Conservation (phyloP, 1,140 invertebrate species). For the Episyrphus balteatus region DNA sequence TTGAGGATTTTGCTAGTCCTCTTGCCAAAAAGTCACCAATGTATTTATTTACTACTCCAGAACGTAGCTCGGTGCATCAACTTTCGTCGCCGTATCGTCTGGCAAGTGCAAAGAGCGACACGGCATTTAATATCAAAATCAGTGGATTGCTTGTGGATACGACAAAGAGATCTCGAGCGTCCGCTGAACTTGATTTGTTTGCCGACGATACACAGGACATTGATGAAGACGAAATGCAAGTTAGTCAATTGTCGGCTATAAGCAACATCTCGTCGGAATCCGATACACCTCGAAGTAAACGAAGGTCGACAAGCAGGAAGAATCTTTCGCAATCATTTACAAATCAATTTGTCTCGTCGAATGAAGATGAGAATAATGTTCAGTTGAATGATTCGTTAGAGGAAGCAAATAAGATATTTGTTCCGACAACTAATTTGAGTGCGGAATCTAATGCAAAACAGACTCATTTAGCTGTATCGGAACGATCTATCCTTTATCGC, state of each 20-base stretch:
- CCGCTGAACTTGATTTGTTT: conserved; percentile 8
- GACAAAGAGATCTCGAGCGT: neutral
- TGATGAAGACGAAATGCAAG: conserved; percentile 23
- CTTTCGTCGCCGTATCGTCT: conserved; percentile 7
- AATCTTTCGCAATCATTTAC: conserved; percentile 32
- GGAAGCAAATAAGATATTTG: neutral
- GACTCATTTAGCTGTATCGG: neutral
- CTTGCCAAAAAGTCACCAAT: neutral
- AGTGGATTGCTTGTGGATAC: conserved; percentile 5
- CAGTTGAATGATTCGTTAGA: neutral
- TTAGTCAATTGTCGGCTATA: conserved; percentile 12
- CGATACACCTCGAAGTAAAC: conserved; percentile 25
- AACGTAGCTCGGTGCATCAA: conserved; percentile 28
- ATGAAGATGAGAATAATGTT: conserved; percentile 12
- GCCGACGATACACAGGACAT: conserved; percentile 9
- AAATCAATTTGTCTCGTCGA: conserved; percentile 2
- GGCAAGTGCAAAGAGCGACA: neutral
- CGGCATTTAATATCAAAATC: conserved; percentile 6
- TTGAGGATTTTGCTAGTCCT: neutral
- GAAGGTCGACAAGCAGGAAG: conserved; percentile 27
- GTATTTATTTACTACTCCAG: conserved; percentile 13
- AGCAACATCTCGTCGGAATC: conserved; percentile 29
- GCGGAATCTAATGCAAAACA: neutral
- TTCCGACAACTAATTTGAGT: conserved; percentile 1
- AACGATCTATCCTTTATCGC: conserved; percentile 16